Evolutionary conservation across 2,888 invertebrate species (phyloP).

Genomic region (Stictocephala bisonia): DNA sequence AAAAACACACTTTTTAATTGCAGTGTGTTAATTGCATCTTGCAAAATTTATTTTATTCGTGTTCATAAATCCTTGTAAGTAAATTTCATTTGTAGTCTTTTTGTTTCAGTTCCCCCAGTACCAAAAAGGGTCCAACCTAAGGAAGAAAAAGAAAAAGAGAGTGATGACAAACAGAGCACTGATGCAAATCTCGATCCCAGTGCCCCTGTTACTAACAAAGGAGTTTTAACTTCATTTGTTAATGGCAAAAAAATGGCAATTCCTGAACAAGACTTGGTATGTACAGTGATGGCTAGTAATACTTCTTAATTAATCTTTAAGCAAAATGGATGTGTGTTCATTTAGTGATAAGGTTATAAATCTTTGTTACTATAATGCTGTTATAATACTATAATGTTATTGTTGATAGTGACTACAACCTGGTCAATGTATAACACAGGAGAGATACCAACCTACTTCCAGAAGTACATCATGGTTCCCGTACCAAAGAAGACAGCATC

Average conservation of each 20-base stretch:
- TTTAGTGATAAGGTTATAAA: not conserved
- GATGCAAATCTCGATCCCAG: slow-evolving; percentile 72
- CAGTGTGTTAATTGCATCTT: no score
- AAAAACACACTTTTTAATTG: no score
- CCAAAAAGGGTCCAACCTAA: slow-evolving; percentile 45
- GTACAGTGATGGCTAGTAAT: not conserved
- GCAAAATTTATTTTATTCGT: not conserved
- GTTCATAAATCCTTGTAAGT: not conserved
- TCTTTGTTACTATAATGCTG: no score
- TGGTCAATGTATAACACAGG: no score
- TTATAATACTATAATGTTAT: no score
- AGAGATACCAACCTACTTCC: no score
- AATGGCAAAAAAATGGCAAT: slow-evolving; percentile 87
- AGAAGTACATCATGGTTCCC: no score
- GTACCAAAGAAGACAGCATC: no score
- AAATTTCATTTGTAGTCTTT: no score
- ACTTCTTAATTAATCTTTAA: not conserved
- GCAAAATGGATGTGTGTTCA: not conserved
- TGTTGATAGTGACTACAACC: no score
- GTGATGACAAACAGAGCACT: slow-evolving; percentile 24
- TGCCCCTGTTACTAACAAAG: slow-evolving; percentile 82
- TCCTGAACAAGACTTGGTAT: slow-evolving; percentile 87
- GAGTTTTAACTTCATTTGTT: slow-evolving; percentile 83
- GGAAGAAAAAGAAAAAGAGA: slow-evolving; percentile 46
- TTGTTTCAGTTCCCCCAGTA: slow-evolving; percentile 45